phyloP scores from a whole-genome alignment of 2,888 invertebrate species.

The Dasysyrphus albostriatus region DNA sequence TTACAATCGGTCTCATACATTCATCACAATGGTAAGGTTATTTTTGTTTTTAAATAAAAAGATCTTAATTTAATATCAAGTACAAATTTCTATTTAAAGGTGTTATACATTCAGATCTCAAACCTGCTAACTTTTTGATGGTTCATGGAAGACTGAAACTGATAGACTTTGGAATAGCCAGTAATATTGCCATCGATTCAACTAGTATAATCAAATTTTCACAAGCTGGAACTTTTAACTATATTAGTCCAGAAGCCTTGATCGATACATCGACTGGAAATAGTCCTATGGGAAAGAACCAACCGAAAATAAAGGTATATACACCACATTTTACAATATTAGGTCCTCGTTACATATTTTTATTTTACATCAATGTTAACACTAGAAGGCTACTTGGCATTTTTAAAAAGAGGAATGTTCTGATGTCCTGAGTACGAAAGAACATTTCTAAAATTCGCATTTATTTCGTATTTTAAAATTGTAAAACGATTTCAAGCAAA shows the following conservation, averaged over 20 bases:
- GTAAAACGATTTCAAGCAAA: too few species aligned
- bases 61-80: neutral
- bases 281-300: constrained; percentile 83
- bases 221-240: constrained; percentile 95
- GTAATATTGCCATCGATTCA: constrained; percentile 92
- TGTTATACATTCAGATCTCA: constrained; percentile 97
- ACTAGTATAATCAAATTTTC: constrained; percentile 94
- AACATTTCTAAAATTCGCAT: too few species aligned
- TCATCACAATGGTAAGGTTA: constrained; percentile 89
- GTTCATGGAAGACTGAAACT: constrained; percentile 94
- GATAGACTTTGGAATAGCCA: constrained; percentile 99
- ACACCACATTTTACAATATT: neutral
- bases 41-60: neutral
- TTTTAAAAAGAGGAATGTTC: too few species aligned
- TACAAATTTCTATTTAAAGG: constrained; percentile 85
- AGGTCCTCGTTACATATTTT: too few species aligned
- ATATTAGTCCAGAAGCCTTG: constrained; percentile 97
- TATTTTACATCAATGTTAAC: too few species aligned
- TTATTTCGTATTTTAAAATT: too few species aligned
- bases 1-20: constrained; percentile 95
- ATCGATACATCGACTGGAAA: constrained; percentile 86
- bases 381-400: too few species aligned
- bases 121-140: constrained; percentile 97
- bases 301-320: constrained; percentile 84
- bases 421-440: too few species aligned